Evolutionary conservation across 2,797 vertebrate species (phyloP), one percentile per base, ranked within the genome.

Genomic region (Acanthis flammea): DNA sequence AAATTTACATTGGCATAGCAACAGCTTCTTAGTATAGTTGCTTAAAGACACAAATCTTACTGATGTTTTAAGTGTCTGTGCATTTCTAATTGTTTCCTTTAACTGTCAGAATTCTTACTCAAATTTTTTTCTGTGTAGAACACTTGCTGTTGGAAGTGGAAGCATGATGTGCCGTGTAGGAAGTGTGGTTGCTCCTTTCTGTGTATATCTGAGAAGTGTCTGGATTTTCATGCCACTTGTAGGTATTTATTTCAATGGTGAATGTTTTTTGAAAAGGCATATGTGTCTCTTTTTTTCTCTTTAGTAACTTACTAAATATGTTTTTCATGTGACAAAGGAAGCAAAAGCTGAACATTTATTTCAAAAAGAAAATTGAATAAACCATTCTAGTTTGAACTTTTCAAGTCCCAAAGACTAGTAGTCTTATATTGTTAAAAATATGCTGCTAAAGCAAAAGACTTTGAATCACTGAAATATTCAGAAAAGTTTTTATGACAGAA

Each of bases 221-320:
- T 99, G 99, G 99, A 92, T 97, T 93, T 98, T 98, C 97, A 94
- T 99, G 91, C 99, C 99, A 86, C 99, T 99, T 98, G 99, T 98
- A 96, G 72, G 80, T 76, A 37, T 68, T 87, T 68, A 25, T 79
- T 82, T 75, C 23, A 71, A 3, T 37, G 27, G 22, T 48, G n/a
- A 93, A 86, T 23, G 7, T 50, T 88, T 88, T 88, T 83, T 74
- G 47, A 54, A 80, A 75, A 81, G 28, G 30, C 6, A 0, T 25
- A 4, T 19, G 6, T 87, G 25, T 61, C 54, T 23, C 54, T 82
- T 61, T 19, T 41, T 73, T 88, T 73, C 65, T 80, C 35, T 58
- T 41, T 15, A 57, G 19, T 47, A 51, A 71, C 21, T 71, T 71
- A 22, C 7, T 31, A 58, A 35, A 13, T 51, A 41, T 14, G 19